These are phyloP conservation scores for Latrodectus geometricus DNA, from an alignment of 1,140 invertebrate species.

Conservation along the genomic window DNA sequence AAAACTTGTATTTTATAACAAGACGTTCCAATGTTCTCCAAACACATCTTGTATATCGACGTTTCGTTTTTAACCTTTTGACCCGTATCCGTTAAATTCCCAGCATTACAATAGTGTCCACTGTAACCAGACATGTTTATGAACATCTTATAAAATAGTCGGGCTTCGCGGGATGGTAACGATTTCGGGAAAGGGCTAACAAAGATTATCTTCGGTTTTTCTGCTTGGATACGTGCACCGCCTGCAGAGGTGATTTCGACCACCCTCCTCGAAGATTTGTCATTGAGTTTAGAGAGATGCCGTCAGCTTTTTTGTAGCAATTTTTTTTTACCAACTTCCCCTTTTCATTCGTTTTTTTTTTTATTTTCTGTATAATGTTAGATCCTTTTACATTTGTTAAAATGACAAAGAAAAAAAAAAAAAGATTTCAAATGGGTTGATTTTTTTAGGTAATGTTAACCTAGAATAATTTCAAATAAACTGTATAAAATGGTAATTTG, in stretches of 20 bases:
- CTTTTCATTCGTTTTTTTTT: neutral
- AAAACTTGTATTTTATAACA: neutral
- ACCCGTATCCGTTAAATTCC: neutral
- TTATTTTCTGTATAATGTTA: no score
- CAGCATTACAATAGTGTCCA: neutral
- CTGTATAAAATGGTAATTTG: no score
- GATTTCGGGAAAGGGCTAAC: neutral
- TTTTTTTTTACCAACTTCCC: neutral
- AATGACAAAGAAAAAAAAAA: no score
- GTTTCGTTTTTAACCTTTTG: neutral
- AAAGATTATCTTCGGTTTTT: neutral
- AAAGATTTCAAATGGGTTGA: no score
- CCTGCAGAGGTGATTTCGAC: neutral
- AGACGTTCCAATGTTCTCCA: neutral
- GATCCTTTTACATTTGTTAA: no score
- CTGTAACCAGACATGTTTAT: neutral
- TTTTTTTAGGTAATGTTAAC: no score
- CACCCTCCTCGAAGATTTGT: conserved; percentile 23
- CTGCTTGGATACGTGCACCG: neutral
- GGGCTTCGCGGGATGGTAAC: neutral
- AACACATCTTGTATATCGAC: no score
- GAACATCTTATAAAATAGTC: neutral
- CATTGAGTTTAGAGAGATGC: neutral
- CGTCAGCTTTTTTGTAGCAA: neutral
- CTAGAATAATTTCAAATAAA: no score